Conservation (phyloP, 2,888 invertebrate species). For the Cephus runcator region DNA sequence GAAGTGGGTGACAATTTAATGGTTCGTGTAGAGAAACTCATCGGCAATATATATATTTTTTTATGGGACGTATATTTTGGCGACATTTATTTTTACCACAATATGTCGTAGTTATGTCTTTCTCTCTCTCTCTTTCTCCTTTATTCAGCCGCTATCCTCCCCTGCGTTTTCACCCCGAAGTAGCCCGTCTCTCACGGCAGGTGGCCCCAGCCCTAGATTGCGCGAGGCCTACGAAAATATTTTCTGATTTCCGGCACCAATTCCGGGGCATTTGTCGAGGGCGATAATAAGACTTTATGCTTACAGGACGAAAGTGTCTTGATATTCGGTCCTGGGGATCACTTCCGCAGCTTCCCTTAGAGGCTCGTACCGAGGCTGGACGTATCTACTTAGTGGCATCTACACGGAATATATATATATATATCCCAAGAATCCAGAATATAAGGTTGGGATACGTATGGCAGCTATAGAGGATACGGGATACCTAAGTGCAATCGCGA, state of each 20-base stretch:
- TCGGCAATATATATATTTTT: conserved; percentile 32
- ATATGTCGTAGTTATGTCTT: neutral
- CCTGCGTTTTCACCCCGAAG: conserved; percentile 11
- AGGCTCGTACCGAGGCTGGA: neutral
- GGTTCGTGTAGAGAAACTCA: conserved; percentile 17
- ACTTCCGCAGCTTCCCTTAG: neutral
- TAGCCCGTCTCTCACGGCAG: neutral
- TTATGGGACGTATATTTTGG: conserved; percentile 12
- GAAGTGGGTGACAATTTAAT: conserved; percentile 24
- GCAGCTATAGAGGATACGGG: neutral
- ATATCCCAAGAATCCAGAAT: neutral
- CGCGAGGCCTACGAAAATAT: conserved; percentile 40
- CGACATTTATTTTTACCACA: conserved; percentile 36
- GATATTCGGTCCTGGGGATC: neutral
- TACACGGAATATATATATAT: neutral
- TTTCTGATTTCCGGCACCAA: conserved; percentile 30
- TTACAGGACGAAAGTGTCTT: neutral
- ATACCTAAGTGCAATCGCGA: neutral
- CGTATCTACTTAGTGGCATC: neutral
- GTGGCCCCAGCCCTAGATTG: conserved; percentile 19
- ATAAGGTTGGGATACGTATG: neutral
- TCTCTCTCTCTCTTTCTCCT: neutral
- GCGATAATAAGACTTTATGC: conserved; percentile 2
- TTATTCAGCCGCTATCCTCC: conserved; percentile 4
- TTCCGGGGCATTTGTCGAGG: neutral